Evolutionary conservation across 2,797 vertebrate species (phyloP).

Genomic region (Mus spretus): DNA sequence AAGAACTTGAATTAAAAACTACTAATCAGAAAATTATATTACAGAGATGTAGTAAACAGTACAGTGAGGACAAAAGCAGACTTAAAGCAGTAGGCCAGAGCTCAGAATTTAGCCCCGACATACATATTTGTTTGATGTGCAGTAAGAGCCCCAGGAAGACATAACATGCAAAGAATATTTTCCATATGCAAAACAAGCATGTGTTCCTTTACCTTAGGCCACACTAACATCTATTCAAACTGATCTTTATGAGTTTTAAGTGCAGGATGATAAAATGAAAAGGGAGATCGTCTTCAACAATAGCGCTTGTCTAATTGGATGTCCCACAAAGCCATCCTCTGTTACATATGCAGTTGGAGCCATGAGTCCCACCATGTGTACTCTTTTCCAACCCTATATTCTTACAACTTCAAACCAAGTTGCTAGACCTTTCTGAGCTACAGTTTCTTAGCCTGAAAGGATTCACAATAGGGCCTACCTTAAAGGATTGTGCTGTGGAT

Average conservation of each 20-base stretch:
- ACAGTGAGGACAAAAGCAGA: too few species aligned
- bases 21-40: not conserved
- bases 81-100: not conserved
- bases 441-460: constrained; percentile 34
- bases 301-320: too few species aligned
- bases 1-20: not conserved
- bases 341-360: too few species aligned
- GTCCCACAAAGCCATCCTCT: too few species aligned
- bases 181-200: not conserved
- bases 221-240: not conserved
- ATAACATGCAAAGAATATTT: not conserved
- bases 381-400: not conserved
- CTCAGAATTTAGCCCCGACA: not conserved
- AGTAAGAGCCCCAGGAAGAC: not conserved
- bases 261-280: too few species aligned
- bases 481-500: not conserved
- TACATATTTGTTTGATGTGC: not conserved
- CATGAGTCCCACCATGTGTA: too few species aligned
- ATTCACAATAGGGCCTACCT: constrained; percentile 16
- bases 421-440: constrained; percentile 29
- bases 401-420: constrained; percentile 45
- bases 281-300: too few species aligned
- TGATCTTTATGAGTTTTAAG: not conserved
- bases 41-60: not conserved
- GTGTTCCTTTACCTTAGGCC: not conserved